phyloP scores from a whole-genome alignment of 2,113 vertebrate genomes.

The Hyaena hyaena region DNA sequence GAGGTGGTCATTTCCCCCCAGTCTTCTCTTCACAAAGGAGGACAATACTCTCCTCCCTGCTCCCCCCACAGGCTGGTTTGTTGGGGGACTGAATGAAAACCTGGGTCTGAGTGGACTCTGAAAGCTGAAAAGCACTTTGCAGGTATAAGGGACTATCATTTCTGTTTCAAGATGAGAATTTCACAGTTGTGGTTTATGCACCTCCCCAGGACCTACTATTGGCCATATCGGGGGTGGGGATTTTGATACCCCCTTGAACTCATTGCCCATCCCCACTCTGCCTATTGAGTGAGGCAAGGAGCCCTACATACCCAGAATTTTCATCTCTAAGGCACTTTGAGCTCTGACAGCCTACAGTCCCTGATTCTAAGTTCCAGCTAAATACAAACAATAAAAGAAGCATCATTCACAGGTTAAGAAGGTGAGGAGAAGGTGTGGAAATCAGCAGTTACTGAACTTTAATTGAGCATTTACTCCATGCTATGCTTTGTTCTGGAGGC shows the following conservation, averaged over 20 bases:
- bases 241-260: not conserved
- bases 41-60: not conserved
- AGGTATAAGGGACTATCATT: not conserved
- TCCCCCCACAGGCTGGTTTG: not conserved
- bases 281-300: not conserved
- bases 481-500: not conserved
- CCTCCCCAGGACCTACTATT: not conserved
- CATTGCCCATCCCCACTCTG: not conserved
- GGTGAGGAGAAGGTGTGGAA: not conserved
- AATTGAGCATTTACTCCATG: not conserved
- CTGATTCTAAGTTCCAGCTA: not conserved
- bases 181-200: not conserved
- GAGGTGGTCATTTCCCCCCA: not conserved
- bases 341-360: not conserved
- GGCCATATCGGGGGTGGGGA: not conserved
- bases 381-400: not conserved
- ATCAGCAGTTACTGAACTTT: not conserved
- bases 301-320: not conserved
- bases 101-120: not conserved
- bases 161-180: not conserved
- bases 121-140: not conserved
- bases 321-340: constrained; percentile 19
- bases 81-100: not conserved
- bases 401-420: not conserved
- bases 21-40: not conserved